These are phyloP conservation scores for Byasa hedistus DNA, from an alignment of 2,888 invertebrate genomes.

Conservation along the genomic window DNA sequence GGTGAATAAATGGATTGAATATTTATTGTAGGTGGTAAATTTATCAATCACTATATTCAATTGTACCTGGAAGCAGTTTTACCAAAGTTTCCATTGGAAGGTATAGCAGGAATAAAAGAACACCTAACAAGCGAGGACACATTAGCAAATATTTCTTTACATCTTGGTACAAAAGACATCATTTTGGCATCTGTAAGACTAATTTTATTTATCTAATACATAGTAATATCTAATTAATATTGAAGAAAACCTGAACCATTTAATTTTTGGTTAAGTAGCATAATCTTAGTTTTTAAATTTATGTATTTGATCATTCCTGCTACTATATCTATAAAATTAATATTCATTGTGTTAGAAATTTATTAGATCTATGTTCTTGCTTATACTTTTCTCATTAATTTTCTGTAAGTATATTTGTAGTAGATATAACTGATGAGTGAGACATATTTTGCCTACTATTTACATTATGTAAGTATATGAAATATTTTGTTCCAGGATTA, in stretches of 20 bases:
- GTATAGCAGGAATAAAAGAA: conserved; percentile 83
- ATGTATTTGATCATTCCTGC: too few relatives aligned
- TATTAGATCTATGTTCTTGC: too few relatives aligned
- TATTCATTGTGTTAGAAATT: too few relatives aligned
- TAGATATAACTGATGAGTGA: too few relatives aligned
- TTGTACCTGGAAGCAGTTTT: conserved; percentile 84
- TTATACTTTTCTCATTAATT: too few relatives aligned
- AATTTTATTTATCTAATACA: conserved; percentile 5
- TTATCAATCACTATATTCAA: conserved; percentile 83
- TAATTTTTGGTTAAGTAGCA: too few relatives aligned
- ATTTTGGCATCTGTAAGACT: conserved; percentile 86
- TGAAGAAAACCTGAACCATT: too few relatives aligned
- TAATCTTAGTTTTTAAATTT: too few relatives aligned
- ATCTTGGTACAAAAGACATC: conserved; percentile 91
- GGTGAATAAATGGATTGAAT: too few relatives aligned
- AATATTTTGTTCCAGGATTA: conserved; percentile 80
- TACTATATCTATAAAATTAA: too few relatives aligned
- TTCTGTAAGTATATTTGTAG: too few relatives aligned
- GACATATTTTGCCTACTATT: neutral
- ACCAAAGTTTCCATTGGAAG: conserved; percentile 87
- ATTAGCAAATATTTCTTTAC: conserved; percentile 85
- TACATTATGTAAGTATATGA: too few relatives aligned
- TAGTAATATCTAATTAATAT: neutral
- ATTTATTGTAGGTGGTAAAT: conserved; percentile 73
- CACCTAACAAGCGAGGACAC: conserved; percentile 83